Evolutionary conservation across 2,113 vertebrate genomes (phyloP).

Genomic region (Amblyornis subalaris): DNA sequence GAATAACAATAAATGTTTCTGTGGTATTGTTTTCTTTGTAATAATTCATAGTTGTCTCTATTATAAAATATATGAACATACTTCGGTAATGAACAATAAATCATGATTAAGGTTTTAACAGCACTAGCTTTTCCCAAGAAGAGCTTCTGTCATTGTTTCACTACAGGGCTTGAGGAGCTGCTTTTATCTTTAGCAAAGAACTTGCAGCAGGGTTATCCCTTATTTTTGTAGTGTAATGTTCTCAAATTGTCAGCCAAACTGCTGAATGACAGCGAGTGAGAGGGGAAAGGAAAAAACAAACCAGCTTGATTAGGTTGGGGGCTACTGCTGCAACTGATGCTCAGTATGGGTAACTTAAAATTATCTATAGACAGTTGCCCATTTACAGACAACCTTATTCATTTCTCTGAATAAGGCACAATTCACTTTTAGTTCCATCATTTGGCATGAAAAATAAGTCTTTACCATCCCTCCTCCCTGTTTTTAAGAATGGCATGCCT

Average conservation of each 20-base stretch:
- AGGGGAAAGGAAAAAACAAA: not conserved
- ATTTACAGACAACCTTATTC: not conserved
- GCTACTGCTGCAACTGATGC: not conserved
- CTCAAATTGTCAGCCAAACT: not conserved
- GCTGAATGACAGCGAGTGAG: not conserved
- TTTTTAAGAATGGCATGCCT: not conserved
- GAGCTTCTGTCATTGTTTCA: conserved; percentile 92
- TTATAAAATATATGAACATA: not conserved
- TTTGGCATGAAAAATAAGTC: not conserved
- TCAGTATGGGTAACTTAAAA: not conserved
- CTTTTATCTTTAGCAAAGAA: conserved; percentile 42
- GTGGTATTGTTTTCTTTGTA: conserved; percentile 50
- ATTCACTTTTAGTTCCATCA: not conserved
- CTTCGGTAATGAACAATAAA: conserved; percentile 30
- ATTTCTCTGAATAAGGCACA: conserved; percentile 3
- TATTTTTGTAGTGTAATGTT: not conserved
- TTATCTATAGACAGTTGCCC: not conserved
- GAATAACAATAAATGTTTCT: conserved; percentile 50
- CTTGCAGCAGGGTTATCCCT: conserved; percentile 17
- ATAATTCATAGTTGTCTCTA: conserved; percentile 44
- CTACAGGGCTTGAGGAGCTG: conserved; percentile 76
- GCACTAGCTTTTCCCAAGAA: conserved; percentile 79
- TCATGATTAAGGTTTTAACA: conserved; percentile 59
- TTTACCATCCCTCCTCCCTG: conserved; percentile 48
- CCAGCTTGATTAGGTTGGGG: not conserved